Evolutionary conservation across 2,888 invertebrate species (phyloP).

Genomic region (Scaptomyza caliginosa): DNA sequence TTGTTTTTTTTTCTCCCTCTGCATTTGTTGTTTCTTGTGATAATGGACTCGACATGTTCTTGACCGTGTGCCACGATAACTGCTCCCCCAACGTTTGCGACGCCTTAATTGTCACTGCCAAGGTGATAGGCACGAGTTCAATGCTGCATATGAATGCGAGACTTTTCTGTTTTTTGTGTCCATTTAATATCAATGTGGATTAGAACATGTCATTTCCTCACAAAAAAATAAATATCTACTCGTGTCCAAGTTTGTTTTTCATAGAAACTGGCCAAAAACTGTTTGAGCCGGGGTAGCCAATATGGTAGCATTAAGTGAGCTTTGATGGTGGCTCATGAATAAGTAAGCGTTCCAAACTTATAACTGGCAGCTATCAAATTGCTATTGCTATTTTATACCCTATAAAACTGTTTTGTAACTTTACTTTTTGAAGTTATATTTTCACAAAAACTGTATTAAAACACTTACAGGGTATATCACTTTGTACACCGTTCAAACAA

Average conservation of each 20-base stretch:
- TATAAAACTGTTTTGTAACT: too few species aligned
- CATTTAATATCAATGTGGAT: slow-evolving; percentile 68
- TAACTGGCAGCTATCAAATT: slow-evolving; percentile 16
- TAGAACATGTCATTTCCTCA: slow-evolving; percentile 50
- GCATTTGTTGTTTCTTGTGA: slow-evolving; percentile 23
- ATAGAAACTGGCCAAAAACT: slow-evolving; percentile 56
- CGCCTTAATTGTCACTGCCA: slow-evolving; percentile 45
- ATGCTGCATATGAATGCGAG: slow-evolving; percentile 67
- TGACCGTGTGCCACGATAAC: not conserved
- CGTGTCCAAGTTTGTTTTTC: slow-evolving; percentile 30
- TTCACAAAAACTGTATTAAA: not conserved
- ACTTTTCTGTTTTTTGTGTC: slow-evolving; percentile 30
- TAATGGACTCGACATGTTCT: slow-evolving; percentile 44
- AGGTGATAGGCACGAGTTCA: slow-evolving; percentile 41
- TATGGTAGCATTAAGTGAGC: slow-evolving; percentile 73
- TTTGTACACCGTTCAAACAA: not conserved
- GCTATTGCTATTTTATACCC: slow-evolving; percentile 16
- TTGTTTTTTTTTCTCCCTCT: slow-evolving; percentile 31
- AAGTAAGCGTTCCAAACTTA: slow-evolving; percentile 55
- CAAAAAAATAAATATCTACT: slow-evolving; percentile 13
- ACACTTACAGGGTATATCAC: slow-evolving; percentile 2
- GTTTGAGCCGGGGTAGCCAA: slow-evolving; percentile 62
- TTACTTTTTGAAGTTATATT: too few species aligned
- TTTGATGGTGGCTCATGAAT: slow-evolving; percentile 74
- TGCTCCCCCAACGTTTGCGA: not conserved